Conservation (phyloP, 2,113 vertebrate genomes). For the Nyctibius bracteatus region DNA sequence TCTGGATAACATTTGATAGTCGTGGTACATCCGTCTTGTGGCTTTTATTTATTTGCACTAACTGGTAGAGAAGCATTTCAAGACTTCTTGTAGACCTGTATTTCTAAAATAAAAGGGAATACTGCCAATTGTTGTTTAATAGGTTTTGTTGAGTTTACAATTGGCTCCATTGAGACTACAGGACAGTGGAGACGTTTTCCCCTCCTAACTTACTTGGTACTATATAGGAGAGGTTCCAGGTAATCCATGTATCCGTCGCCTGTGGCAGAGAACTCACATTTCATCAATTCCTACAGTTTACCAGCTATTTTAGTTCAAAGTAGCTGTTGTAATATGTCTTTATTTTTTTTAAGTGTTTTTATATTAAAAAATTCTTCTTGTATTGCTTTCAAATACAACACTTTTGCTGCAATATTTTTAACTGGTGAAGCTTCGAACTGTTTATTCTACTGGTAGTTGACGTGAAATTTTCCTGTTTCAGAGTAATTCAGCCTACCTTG, state of each 20-base stretch:
- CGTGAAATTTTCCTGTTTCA: neutral
- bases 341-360: neutral
- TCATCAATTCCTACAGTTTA: neutral
- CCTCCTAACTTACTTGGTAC: neutral
- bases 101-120: neutral
- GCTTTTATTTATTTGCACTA: neutral
- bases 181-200: neutral
- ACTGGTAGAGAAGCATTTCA: neutral
- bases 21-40: neutral
- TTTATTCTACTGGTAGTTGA: neutral
- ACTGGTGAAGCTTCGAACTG: neutral
- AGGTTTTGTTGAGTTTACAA: neutral
- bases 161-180: neutral
- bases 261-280: neutral
- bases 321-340: neutral
- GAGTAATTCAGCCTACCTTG: neutral
- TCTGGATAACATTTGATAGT: neutral
- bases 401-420: neutral
- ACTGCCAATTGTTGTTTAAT: neutral
- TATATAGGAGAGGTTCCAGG: neutral
- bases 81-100: neutral
- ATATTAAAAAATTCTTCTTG: neutral
- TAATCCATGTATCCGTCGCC: neutral
- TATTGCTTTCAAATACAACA: neutral
- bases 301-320: neutral